Evolutionary conservation across 2,797 vertebrate species (phyloP), one percentile per base, ranked within the genome.

Genomic region (Sandelia bainsii): DNA sequence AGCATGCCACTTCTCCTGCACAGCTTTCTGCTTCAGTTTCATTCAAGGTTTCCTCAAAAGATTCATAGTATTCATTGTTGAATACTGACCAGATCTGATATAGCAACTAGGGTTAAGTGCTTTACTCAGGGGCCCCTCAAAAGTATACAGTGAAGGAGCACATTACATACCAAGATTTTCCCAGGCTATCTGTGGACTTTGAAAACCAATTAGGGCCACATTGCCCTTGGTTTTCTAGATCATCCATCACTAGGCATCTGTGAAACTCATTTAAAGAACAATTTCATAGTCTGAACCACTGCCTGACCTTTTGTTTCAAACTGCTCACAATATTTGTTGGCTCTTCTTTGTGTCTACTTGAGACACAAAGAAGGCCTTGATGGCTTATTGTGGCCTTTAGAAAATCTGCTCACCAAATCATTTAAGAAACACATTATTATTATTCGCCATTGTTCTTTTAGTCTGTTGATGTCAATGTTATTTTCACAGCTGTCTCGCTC

Each of bases 231-330:
- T 61, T 62, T 75, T 75, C 25, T 3, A 7, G 19, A 57, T 45
- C 45, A 70, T 76, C 49, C 46, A 51, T 69, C 82, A 81, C 23
- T 5, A 45, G 40, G 50, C 14, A 13, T 54, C 52, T 12, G n/a
- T 48, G 72, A 60, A 78, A 66, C 57, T 53, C 49, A 60, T 76
- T 79, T 59, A 13, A 25, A 49, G 34, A 69, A 52, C 19, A n/a
- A 54, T 64, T 72, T n/a, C 42, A 65, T 16, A 40, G 37, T 62
- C 23, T 44, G 72, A 72, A 48, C 54, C 29, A 3, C 45, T 19
- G 62, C 37, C 46, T 48, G 57, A 79, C 78, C 75, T 49, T 59
- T 39, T 53, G 60, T 37, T 69, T 54, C 67, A 44, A 42, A 54
- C 58, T 42, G 54, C 54, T 44, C 50, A 8, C 37, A 29, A 29